Evolutionary conservation across 2,888 invertebrate genomes (phyloP).

Genomic region (Phortica okadai): DNA sequence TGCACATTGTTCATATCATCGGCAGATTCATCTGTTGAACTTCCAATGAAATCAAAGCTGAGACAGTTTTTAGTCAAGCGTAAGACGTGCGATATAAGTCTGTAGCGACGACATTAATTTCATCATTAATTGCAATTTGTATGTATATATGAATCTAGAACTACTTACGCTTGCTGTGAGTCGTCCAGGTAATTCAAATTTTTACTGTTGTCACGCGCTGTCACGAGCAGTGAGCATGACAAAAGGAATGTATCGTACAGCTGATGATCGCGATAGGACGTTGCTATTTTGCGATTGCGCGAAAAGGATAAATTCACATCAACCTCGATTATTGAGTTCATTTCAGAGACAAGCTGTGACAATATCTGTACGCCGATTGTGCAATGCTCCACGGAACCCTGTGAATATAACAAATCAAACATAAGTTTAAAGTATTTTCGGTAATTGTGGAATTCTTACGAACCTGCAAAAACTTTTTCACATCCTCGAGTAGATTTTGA

Average conservation of each 20-base stretch:
- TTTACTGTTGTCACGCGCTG: slow-evolving; percentile 92
- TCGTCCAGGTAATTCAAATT: slow-evolving; percentile 90
- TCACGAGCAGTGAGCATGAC: slow-evolving; percentile 91
- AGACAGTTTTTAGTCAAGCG: slow-evolving; percentile 94
- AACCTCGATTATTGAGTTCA: slow-evolving; percentile 96
- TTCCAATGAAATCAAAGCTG: slow-evolving; percentile 98
- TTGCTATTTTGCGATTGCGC: slow-evolving; percentile 97
- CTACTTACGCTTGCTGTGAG: slow-evolving; percentile 81
- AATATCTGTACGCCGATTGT: slow-evolving; percentile 97
- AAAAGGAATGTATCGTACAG: slow-evolving; percentile 97
- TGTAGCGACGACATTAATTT: slow-evolving; percentile 55
- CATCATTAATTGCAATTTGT: neutral
- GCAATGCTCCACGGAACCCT: slow-evolving; percentile 94
- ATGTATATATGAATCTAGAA: slow-evolving; percentile 41
- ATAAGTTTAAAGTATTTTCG: neutral
- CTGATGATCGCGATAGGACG: slow-evolving; percentile 95
- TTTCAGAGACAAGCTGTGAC: slow-evolving; percentile 95
- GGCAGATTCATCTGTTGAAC: slow-evolving; percentile 96
- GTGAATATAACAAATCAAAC: slow-evolving; percentile 39
- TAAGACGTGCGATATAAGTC: slow-evolving; percentile 89
- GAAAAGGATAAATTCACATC: slow-evolving; percentile 95
- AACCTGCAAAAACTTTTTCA: slow-evolving; percentile 95
- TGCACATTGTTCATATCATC: slow-evolving; percentile 98
- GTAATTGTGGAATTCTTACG: neutral
- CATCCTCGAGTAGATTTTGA: slow-evolving; percentile 93